Conservation (phyloP, 1,140 invertebrate species). For the Saccostrea echinata region DNA sequence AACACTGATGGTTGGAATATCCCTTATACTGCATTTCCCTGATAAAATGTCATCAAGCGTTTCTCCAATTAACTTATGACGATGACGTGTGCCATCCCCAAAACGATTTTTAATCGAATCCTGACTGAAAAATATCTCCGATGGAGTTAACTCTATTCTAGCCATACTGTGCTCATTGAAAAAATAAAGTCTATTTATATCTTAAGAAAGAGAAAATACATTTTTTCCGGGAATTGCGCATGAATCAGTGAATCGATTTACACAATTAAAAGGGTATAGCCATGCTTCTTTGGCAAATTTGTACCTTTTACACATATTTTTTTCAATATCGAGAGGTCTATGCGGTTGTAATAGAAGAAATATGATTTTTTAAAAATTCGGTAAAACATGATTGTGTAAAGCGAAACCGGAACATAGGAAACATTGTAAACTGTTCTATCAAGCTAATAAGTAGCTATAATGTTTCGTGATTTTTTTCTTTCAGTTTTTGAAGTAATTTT, state of each 20-base stretch:
- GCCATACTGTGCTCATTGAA: background rate
- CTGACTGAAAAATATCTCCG: slow-evolving; percentile 11
- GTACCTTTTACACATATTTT: too few relatives aligned
- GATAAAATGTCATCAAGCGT: slow-evolving; percentile 29
- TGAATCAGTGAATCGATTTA: background rate
- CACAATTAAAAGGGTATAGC: background rate
- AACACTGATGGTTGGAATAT: slow-evolving; percentile 22
- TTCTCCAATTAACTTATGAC: background rate
- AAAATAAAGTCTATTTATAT: background rate
- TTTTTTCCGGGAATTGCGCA: background rate
- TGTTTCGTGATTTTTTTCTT: too few relatives aligned
- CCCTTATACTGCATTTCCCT: background rate
- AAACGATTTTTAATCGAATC: background rate
- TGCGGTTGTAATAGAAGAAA: too few relatives aligned
- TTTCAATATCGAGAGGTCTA: too few relatives aligned
- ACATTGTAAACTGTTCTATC: too few relatives aligned
- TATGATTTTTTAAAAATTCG: too few relatives aligned
- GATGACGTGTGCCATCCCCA: background rate
- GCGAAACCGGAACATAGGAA: too few relatives aligned
- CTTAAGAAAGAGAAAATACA: background rate
- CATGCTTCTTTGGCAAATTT: background rate
- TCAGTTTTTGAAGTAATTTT: too few relatives aligned
- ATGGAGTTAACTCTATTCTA: background rate
- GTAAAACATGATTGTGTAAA: too few relatives aligned
- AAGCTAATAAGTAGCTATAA: too few relatives aligned